These are phyloP conservation scores for Tychaedon coryphoeus DNA, from an alignment of 2,113 vertebrate genomes.

Conservation along the genomic window DNA sequence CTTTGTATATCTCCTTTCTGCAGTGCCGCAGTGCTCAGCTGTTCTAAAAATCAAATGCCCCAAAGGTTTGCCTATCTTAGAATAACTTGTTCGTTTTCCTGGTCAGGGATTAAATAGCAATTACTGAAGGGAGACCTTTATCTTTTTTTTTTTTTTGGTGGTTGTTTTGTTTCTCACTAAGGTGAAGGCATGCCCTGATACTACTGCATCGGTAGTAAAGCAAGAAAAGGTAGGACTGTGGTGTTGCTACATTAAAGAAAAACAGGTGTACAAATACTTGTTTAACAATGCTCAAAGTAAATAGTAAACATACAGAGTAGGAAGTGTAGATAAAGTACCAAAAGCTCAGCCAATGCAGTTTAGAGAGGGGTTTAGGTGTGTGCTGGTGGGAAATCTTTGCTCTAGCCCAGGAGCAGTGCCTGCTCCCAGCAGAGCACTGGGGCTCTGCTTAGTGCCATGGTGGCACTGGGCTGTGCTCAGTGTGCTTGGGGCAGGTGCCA, in stretches of 20 bases:
- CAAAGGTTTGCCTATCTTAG: conserved; percentile 2
- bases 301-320: neutral
- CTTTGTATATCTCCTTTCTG: neutral
- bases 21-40: neutral
- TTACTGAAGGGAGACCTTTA: neutral
- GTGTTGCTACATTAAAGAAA: neutral
- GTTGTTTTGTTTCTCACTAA: neutral
- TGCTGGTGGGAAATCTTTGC: neutral
- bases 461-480: fast-evolving
- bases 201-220: neutral
- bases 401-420: neutral
- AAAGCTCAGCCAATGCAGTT: fast-evolving
- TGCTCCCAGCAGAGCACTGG: neutral
- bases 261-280: neutral
- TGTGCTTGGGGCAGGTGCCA: fast-evolving
- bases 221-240: neutral
- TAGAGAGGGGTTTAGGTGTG: neutral
- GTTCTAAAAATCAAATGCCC: neutral
- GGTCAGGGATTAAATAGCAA: conserved; percentile 39
- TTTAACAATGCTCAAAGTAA: neutral
- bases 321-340: neutral
- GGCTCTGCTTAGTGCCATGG: fast-evolving
- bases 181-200: neutral
- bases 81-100: neutral
- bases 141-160: neutral